phyloP scores from a whole-genome alignment of 1,140 invertebrate genomes.

The Magallana gigas region DNA sequence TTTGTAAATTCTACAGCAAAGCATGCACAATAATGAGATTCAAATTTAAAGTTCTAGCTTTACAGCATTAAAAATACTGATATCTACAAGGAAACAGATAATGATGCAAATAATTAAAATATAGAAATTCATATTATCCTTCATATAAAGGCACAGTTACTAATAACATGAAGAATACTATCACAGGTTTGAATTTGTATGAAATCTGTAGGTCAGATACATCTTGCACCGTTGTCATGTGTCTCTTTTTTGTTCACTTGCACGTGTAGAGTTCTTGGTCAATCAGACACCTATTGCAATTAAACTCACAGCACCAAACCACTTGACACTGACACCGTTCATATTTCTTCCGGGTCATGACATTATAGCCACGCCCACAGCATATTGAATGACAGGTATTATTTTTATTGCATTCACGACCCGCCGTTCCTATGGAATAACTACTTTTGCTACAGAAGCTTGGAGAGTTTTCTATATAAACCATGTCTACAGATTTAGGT shows the following conservation, averaged over 20 bases:
- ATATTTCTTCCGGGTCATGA: conserved; percentile 64
- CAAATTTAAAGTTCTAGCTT: conserved; percentile 4
- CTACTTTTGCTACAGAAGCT: conserved; percentile 88
- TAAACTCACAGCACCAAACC: conserved; percentile 76
- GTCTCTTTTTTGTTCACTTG: conserved; percentile 61
- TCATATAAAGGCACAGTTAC: neutral
- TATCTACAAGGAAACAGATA: neutral
- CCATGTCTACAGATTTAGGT: conserved; percentile 86
- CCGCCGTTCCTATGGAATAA: conserved; percentile 73
- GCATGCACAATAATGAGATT: conserved; percentile 3
- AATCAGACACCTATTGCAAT: conserved; percentile 72
- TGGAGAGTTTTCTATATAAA: conserved; percentile 92
- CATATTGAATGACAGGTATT: conserved; percentile 81
- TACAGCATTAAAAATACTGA: neutral
- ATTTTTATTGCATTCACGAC: conserved; percentile 78
- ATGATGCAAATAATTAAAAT: neutral
- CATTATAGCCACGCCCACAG: conserved; percentile 79
- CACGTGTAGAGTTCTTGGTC: conserved; percentile 75
- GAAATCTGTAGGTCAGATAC: neutral
- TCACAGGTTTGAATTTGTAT: conserved; percentile 33
- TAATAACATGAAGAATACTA: neutral
- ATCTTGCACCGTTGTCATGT: neutral
- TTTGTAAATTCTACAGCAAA: no score
- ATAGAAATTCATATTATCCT: neutral
- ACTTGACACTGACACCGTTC: conserved; percentile 73